Evolutionary conservation across 2,888 invertebrate genomes (phyloP).

Genomic region (Meteorus colon): DNA sequence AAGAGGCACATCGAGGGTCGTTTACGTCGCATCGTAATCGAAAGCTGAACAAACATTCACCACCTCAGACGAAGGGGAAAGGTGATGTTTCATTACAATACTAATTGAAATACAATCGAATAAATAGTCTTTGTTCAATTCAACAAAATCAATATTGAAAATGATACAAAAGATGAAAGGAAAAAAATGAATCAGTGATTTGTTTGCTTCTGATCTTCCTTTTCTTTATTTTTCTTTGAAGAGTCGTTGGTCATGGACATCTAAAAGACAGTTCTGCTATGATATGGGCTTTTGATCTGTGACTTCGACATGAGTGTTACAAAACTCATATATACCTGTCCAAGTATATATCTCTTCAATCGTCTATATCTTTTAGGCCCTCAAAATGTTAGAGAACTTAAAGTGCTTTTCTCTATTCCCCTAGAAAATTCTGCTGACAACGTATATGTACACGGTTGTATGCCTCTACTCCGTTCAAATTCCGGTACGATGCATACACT

Average conservation of each 20-base stretch:
- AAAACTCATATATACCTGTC: background rate
- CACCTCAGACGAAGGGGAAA: no score
- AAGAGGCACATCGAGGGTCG: no score
- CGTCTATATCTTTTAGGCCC: background rate
- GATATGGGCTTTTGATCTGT: background rate
- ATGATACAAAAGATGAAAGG: no score
- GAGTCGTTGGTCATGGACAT: background rate
- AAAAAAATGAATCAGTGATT: no score
- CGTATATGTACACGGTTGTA: conserved; percentile 28
- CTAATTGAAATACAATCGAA: no score
- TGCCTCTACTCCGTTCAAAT: conserved; percentile 32
- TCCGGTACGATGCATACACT: conserved; percentile 20
- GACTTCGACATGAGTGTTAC: background rate
- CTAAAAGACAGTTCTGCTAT: background rate
- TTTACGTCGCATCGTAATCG: no score
- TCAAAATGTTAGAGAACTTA: conserved; percentile 11
- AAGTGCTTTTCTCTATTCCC: conserved; percentile 23
- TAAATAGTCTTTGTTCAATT: no score
- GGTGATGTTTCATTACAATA: no score
- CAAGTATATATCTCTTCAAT: background rate
- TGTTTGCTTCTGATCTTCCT: background rate
- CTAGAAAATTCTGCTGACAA: conserved; percentile 43
- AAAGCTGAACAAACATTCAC: no score
- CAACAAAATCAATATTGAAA: no score
- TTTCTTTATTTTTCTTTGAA: background rate